Percentiles rank a stretch among this genome's conserved stretches.
Conservation (phyloP, 2,888 invertebrate genomes). For the Melitaea athalia region DNA sequence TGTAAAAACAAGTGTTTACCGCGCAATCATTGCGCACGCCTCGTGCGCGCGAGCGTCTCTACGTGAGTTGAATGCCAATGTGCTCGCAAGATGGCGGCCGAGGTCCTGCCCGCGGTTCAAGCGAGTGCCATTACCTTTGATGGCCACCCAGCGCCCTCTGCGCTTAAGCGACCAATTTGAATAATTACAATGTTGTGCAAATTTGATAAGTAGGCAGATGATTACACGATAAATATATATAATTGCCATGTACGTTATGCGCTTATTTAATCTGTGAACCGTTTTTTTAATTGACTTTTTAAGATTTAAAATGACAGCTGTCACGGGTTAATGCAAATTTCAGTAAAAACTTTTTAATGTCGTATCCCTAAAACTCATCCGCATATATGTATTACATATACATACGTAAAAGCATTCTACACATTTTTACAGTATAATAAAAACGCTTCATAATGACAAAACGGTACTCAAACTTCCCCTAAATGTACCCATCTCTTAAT, state of each 20-base stretch:
- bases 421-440: background rate
- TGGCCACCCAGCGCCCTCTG: constrained; percentile 11
- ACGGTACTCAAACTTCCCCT: too few relatives aligned
- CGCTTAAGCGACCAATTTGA: constrained; percentile 32
- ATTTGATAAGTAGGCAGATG: constrained; percentile 36
- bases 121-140: constrained; percentile 8
- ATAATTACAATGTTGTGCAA: constrained; percentile 44
- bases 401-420: too few relatives aligned
- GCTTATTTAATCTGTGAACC: background rate
- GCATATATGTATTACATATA: too few relatives aligned
- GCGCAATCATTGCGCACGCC: constrained; percentile 22
- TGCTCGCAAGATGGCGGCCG: constrained; percentile 56
- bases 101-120: constrained; percentile 39
- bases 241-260: background rate
- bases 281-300: background rate
- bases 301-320: background rate
- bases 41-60: constrained; percentile 43
- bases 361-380: too few relatives aligned
- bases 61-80: constrained; percentile 70
- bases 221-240: constrained; percentile 15
- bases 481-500: background rate
- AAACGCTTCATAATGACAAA: background rate
- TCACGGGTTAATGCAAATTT: background rate
- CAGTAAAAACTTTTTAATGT: background rate
- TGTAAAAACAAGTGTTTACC: constrained; percentile 20